These are phyloP conservation scores for Puffinus mauretanicus DNA, from an alignment of 2,113 vertebrate genomes.

Conservation along the genomic window DNA sequence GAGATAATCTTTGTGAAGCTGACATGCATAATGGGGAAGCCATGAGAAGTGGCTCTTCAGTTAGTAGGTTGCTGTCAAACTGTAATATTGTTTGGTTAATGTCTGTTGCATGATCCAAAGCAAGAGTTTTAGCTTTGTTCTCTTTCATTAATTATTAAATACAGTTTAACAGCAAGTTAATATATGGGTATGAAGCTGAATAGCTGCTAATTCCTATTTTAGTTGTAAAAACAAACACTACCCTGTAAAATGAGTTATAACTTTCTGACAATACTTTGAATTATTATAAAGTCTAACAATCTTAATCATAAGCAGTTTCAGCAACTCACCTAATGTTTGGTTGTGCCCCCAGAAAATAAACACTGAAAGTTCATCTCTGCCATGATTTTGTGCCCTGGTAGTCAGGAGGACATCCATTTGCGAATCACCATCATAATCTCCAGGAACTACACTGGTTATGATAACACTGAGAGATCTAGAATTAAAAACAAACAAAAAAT, in stretches of 20 bases:
- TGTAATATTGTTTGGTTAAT: not conserved
- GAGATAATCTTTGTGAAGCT: not conserved
- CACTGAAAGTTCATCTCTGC: constrained; percentile 58
- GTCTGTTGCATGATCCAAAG: not conserved
- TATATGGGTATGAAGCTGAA: not conserved
- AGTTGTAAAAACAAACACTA: not conserved
- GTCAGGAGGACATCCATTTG: constrained; percentile 97
- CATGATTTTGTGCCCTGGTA: constrained; percentile 36
- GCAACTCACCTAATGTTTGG: constrained; percentile 86
- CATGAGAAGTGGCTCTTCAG: not conserved
- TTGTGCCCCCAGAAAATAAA: constrained; percentile 94
- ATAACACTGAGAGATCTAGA: constrained; percentile 63
- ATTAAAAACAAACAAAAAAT: not conserved
- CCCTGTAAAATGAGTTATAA: not conserved
- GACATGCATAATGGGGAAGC: not conserved
- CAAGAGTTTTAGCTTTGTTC: not conserved
- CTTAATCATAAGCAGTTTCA: not conserved
- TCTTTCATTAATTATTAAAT: not conserved
- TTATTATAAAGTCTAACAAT: not conserved
- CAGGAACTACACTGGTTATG: constrained; percentile 94
- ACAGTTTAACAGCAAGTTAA: not conserved
- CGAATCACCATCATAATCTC: constrained; percentile 96
- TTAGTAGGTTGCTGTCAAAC: not conserved
- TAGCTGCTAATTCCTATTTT: not conserved
- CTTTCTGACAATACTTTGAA: not conserved